Conservation (phyloP, 2,888 invertebrate genomes). For the Xanthorhoe spadicearia region DNA sequence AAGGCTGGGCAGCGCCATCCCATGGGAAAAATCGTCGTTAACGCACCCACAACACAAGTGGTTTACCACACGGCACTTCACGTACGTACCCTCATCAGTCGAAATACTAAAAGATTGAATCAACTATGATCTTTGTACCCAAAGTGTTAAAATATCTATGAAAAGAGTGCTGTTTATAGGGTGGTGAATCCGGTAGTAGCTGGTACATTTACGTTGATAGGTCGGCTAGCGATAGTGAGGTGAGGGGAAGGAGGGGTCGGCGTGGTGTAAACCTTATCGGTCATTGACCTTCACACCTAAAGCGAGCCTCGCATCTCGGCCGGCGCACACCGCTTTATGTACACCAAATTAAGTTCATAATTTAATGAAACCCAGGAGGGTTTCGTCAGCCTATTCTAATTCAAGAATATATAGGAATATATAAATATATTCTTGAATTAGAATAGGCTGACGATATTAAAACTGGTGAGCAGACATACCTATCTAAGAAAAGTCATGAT, state of each 20-base stretch:
- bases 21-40: conserved; percentile 39
- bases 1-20: conserved; percentile 28
- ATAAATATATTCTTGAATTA: too few relatives aligned
- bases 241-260: conserved; percentile 67
- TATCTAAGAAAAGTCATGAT: too few relatives aligned
- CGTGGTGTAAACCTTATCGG: conserved; percentile 79
- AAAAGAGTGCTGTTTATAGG: conserved; percentile 30
- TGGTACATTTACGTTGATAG: conserved; percentile 57
- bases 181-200: conserved; percentile 46
- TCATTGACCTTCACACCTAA: conserved; percentile 83
- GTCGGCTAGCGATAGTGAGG: conserved; percentile 61
- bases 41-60: conserved; percentile 26
- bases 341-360: conserved; percentile 14
- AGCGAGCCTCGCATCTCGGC: conserved; percentile 80
- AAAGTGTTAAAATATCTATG: neutral
- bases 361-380: too few relatives aligned
- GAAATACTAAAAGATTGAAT: conserved; percentile 15
- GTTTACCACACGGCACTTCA: conserved; percentile 22
- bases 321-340: conserved; percentile 60
- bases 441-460: too few relatives aligned
- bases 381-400: too few relatives aligned
- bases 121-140: conserved; percentile 7
- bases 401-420: too few relatives aligned
- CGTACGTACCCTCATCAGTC: conserved; percentile 5
- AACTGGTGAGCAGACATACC: too few relatives aligned